These are phyloP conservation scores for Semaprochilodus insignis DNA, from an alignment of 2,797 vertebrate species.

Conservation along the genomic window DNA sequence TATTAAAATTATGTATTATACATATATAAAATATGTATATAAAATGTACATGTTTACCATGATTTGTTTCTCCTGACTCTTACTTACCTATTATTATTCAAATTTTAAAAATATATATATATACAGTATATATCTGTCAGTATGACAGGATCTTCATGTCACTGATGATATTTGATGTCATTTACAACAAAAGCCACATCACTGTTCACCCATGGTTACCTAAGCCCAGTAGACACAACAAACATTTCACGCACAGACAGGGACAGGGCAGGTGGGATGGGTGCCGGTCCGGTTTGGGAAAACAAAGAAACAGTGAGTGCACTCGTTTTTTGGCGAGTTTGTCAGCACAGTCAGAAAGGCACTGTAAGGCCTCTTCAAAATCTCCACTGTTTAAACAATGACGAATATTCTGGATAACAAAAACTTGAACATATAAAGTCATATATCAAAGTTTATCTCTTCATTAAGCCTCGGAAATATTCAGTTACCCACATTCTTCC, in stretches of 20 bases:
- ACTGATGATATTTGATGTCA: slow-evolving; percentile 1
- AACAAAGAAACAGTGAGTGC: slow-evolving; percentile 3
- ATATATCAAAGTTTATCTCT: too few relatives aligned
- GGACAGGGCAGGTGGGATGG: neutral
- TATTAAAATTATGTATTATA: too few relatives aligned
- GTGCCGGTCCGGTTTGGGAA: neutral
- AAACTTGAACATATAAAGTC: too few relatives aligned
- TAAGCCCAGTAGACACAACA: slow-evolving; percentile 20
- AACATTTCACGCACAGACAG: neutral
- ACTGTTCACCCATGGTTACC: neutral
- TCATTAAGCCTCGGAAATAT: too few relatives aligned
- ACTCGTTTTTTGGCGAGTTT: neutral
- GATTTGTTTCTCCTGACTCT: too few relatives aligned
- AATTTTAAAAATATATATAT: too few relatives aligned
- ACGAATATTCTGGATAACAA: neutral
- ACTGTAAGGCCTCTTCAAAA: neutral
- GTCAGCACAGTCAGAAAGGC: neutral
- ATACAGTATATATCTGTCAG: too few relatives aligned
- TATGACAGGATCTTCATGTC: neutral
- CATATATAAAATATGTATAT: too few relatives aligned
- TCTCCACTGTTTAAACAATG: neutral
- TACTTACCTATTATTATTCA: too few relatives aligned
- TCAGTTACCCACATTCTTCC: too few relatives aligned
- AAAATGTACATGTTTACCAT: too few relatives aligned
- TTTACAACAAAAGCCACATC: neutral